phyloP scores from a whole-genome alignment of 2,888 invertebrate species.

The Drosophila vallismaia region DNA sequence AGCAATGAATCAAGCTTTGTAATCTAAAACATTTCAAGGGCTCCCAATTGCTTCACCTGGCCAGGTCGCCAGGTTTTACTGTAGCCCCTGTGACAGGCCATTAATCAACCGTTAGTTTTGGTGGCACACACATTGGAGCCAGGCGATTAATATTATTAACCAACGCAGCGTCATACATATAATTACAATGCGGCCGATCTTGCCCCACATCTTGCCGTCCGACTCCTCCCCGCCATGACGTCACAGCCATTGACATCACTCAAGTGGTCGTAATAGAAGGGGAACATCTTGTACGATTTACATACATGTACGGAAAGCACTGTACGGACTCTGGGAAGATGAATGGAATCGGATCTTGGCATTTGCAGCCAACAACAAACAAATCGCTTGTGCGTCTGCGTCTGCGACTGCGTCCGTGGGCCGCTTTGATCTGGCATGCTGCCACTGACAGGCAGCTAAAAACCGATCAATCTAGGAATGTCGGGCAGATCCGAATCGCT shows the following conservation, averaged over 20 bases:
- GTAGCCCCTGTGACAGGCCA: constrained; percentile 37
- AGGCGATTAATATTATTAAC: constrained; percentile 42
- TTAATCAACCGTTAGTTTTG: constrained; percentile 51
- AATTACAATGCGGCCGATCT: constrained; percentile 39
- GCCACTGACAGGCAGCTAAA: constrained; percentile 53
- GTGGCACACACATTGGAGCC: constrained; percentile 29
- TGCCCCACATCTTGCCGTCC: no score
- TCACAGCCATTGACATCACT: constrained; percentile 64
- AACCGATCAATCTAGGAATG: constrained; percentile 50
- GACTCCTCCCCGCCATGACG: constrained; percentile 50
- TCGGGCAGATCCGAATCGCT: constrained; percentile 25
- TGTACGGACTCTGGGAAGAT: constrained; percentile 6
- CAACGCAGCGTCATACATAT: constrained; percentile 42
- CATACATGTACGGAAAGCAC: no score
- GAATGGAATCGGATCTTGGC: constrained; percentile 35
- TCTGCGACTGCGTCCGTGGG: constrained; percentile 3
- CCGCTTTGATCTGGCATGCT: constrained; percentile 70
- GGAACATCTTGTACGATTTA: not conserved
- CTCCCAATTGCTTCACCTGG: not conserved
- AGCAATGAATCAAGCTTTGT: not conserved
- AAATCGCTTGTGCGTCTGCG: constrained; percentile 55
- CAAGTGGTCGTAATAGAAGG: constrained; percentile 15
- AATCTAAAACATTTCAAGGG: not conserved
- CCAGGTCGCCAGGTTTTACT: constrained; percentile 10
- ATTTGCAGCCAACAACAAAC: constrained; percentile 46